Conservation (phyloP, 2,888 invertebrate genomes). For the Lampropteryx suffumata region DNA sequence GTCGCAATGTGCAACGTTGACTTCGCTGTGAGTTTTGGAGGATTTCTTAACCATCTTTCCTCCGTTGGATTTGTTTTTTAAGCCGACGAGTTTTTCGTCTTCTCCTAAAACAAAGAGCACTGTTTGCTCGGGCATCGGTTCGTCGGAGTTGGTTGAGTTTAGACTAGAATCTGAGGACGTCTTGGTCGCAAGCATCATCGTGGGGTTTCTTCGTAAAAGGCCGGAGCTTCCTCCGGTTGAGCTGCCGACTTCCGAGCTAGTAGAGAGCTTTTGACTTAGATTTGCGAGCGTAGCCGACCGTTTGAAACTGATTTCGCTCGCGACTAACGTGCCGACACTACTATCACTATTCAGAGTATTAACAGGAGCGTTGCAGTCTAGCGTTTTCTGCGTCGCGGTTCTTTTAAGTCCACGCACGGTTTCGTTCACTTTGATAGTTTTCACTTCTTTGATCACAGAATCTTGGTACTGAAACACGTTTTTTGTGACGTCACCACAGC, state of each 20-base stretch:
- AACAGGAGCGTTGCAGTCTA: slow-evolving; percentile 22
- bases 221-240: slow-evolving; percentile 46
- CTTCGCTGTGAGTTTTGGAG: slow-evolving; percentile 54
- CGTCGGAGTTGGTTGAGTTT: slow-evolving; percentile 60
- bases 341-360: slow-evolving; percentile 62
- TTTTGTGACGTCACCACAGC: slow-evolving; percentile 88
- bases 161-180: slow-evolving; percentile 65
- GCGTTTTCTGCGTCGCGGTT: slow-evolving; percentile 29
- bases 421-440: slow-evolving; percentile 49
- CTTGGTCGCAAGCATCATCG: slow-evolving; percentile 57
- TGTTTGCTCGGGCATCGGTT: slow-evolving; percentile 57
- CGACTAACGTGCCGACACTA: slow-evolving; percentile 59
- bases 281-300: slow-evolving; percentile 63
- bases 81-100: slow-evolving; percentile 85
- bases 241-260: slow-evolving; percentile 53
- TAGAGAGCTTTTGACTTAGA: slow-evolving; percentile 69
- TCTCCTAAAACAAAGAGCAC: slow-evolving; percentile 89
- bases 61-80: slow-evolving; percentile 81
- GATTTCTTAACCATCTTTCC: slow-evolving; percentile 72
- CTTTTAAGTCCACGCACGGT: slow-evolving; percentile 29
- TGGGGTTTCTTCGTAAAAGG: slow-evolving; percentile 58
- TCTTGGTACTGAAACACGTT: slow-evolving; percentile 65
- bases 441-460: slow-evolving; percentile 60
- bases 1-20: slow-evolving; percentile 45
- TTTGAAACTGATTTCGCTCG: slow-evolving; percentile 61